Evolutionary conservation across 2,888 invertebrate genomes (phyloP), one percentile per base, ranked within the genome.

Genomic region (Polydrusus pterygomalis): DNA sequence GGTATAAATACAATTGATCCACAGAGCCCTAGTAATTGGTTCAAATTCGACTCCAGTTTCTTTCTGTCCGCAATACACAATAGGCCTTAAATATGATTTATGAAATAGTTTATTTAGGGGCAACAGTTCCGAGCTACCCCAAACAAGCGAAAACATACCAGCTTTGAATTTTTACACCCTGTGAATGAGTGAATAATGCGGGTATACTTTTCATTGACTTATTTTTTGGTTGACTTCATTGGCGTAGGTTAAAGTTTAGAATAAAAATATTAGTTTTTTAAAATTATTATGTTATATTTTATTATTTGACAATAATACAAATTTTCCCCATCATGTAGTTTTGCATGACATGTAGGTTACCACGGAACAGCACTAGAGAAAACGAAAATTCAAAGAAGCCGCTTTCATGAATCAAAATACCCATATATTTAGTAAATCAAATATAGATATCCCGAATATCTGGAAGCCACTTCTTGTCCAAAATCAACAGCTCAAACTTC

Each of bases 11-110:
- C 38, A 38, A 38, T 40, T 60, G 38, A 9, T 30, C n/a, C 15
- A 13, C 8, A 69, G 18, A 34, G 43, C 60, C 73, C 73, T 20
- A 73, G 58, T 60, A 65, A 67, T 67, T 67, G 20, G 58, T 47
- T 60, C n/a, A 30, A 72, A 15, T 54, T 70, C 60, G 51, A 75
- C 65, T 75, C 62, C 51, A 67, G 68, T 71, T 71, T 71, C 60
- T 79, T 79, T 78, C 78, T 80, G 83, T 80, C 79, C 81, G 64
- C 75, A 70, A 76, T 43, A 67, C 81, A 87, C 86, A 87, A 87
- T 86, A 79, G 85, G 81, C 81, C 84, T 86, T 87, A 87, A 87
- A 87, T 87, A 87, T 87, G 87, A 87, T 87, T 87, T 87, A 87
- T 87, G 86, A 84, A 86, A 86, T 85, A 85, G 85, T 87, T 87